phyloP scores from a whole-genome alignment of 2,888 invertebrate species.

The Pristionchus fissidentatus region DNA sequence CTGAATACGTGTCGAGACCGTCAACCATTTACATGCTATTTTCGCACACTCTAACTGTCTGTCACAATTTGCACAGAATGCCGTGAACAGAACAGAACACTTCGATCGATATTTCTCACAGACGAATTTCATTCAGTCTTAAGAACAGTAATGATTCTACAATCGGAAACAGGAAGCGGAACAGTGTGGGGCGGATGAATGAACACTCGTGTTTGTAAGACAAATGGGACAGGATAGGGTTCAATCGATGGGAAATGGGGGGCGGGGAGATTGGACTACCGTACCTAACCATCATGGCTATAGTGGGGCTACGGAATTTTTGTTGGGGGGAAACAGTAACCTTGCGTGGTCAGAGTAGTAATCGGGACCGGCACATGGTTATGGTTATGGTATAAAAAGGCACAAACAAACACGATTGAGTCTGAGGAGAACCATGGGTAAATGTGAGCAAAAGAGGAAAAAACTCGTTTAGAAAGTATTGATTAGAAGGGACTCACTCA shows the following conservation, averaged over 20 bases:
- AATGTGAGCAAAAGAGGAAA: not conserved
- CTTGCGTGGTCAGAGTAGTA: not conserved
- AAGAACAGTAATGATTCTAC: slow-evolving; percentile 19
- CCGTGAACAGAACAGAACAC: not conserved
- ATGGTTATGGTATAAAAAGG: slow-evolving; percentile 16
- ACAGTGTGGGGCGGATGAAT: not conserved
- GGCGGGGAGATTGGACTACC: not conserved
- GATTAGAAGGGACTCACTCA: not conserved
- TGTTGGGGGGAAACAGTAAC: slow-evolving; percentile 29
- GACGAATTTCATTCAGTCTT: slow-evolving; percentile 15
- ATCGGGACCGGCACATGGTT: slow-evolving; percentile 18
- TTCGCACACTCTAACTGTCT: too few species aligned
- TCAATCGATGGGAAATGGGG: not conserved
- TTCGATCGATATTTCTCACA: not conserved
- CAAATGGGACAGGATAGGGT: slow-evolving; percentile 16
- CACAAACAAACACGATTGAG: not conserved
- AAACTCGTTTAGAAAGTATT: slow-evolving; percentile 21
- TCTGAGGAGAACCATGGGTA: slow-evolving; percentile 9
- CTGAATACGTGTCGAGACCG: too few species aligned
- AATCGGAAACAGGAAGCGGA: not conserved
- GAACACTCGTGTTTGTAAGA: slow-evolving; percentile 21
- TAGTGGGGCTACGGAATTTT: not conserved
- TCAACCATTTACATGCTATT: too few species aligned
- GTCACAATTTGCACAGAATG: too few species aligned
- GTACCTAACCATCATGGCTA: slow-evolving; percentile 6